Evolutionary conservation across 2,888 invertebrate species (phyloP).

Genomic region (Harpalus rubripes): DNA sequence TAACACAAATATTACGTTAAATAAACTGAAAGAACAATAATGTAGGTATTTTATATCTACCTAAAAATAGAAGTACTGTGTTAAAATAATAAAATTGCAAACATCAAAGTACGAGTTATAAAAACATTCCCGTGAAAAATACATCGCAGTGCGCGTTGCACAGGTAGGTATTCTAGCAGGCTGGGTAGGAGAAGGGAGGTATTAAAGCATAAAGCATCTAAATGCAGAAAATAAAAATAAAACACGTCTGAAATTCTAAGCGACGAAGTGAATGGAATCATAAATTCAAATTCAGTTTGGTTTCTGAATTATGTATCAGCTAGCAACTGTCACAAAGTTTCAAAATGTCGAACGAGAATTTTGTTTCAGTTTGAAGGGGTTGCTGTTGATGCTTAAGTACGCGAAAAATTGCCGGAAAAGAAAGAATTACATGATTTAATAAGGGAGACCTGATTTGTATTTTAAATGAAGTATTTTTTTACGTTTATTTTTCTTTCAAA

Average conservation of each 20-base stretch:
- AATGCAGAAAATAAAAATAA: slow-evolving; percentile 59
- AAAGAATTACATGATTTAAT: background rate
- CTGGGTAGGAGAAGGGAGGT: slow-evolving; percentile 6
- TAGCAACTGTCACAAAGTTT: slow-evolving; percentile 56
- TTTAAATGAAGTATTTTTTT: background rate
- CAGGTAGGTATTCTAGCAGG: background rate
- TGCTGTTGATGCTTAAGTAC: background rate
- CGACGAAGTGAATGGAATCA: slow-evolving; percentile 58
- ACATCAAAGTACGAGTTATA: slow-evolving; percentile 32
- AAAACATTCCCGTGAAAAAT: slow-evolving; percentile 25
- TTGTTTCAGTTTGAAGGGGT: slow-evolving; percentile 17
- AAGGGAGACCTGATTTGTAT: background rate
- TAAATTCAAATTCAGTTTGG: slow-evolving; percentile 64
- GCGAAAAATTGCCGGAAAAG: slow-evolving; percentile 1
- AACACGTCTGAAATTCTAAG: slow-evolving; percentile 57
- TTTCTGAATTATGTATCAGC: slow-evolving; percentile 63
- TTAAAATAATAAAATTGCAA: slow-evolving; percentile 49
- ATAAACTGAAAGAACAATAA: background rate
- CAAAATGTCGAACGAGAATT: slow-evolving; percentile 52
- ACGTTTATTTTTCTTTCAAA: background rate
- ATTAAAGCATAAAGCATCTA: slow-evolving; percentile 53
- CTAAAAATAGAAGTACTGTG: slow-evolving; percentile 14
- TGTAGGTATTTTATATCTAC: slow-evolving; percentile 26
- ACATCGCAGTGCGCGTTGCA: background rate
- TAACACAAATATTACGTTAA: background rate